Evolutionary conservation across 2,113 vertebrate species (phyloP).

Genomic region (Podilymbus podiceps): DNA sequence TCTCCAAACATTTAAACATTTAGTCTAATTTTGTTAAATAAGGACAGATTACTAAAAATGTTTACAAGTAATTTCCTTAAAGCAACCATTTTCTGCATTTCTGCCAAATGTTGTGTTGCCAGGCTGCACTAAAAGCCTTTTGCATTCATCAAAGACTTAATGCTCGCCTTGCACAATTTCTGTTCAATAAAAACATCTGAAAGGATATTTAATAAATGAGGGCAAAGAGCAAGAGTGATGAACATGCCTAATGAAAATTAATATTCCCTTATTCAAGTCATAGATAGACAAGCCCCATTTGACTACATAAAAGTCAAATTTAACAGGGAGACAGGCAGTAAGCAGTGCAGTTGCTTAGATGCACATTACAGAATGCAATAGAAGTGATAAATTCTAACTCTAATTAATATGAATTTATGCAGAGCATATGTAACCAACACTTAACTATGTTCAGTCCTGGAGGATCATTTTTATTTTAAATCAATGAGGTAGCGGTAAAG

Average conservation of each 20-base stretch:
- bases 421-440: background rate
- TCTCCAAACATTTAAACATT: background rate
- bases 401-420: constrained; percentile 8
- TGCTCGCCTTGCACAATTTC: background rate
- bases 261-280: background rate
- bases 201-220: constrained; percentile 2
- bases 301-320: background rate
- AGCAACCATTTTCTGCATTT: background rate
- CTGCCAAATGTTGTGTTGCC: background rate
- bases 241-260: background rate
- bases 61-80: background rate
- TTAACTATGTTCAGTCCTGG: background rate
- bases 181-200: background rate
- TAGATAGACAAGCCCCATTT: background rate
- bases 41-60: background rate
- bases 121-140: background rate
- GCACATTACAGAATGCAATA: background rate
- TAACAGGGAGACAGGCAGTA: background rate
- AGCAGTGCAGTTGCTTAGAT: background rate
- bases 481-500: background rate
- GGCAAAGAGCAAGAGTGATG: background rate
- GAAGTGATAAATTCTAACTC: background rate
- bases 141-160: background rate
- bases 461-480: background rate
- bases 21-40: background rate